phyloP scores from a whole-genome alignment of 2,113 vertebrate species.

The Clupea harengus region DNA sequence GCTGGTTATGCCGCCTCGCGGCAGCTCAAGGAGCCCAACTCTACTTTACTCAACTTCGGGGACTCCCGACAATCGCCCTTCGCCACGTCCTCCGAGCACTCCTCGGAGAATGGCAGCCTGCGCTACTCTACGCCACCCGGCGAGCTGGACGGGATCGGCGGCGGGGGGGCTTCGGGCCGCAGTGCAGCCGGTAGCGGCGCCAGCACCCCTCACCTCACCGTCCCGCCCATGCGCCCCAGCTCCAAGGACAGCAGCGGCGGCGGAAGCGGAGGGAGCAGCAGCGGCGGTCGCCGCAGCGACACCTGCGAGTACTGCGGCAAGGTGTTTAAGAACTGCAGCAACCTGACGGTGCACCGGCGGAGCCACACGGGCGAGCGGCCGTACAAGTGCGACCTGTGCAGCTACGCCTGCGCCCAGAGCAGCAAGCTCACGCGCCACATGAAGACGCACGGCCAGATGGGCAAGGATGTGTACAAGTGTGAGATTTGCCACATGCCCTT shows the following conservation, averaged over 20 bases:
- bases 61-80: conserved; percentile 99
- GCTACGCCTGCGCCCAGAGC: conserved; percentile 99
- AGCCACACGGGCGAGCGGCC: conserved; percentile 99
- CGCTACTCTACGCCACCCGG: conserved; percentile 96
- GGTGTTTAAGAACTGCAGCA: conserved; percentile 99
- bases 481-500: conserved; percentile 99
- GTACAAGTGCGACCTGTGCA: conserved; percentile 99
- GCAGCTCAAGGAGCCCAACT: conserved; percentile 88
- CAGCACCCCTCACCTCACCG: conserved; percentile 34
- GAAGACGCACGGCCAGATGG: conserved; percentile 99
- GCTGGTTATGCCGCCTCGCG: conserved; percentile 93
- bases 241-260: conserved; percentile 92
- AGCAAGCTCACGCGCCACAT: conserved; percentile 99
- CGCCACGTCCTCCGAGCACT: conserved; percentile 95
- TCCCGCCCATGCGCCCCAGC: conserved; percentile 78
- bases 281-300: conserved; percentile 88
- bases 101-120: conserved; percentile 97
- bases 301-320: conserved; percentile 99
- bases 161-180: conserved; percentile 84
- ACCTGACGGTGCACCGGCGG: conserved; percentile 98
- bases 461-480: conserved; percentile 99
- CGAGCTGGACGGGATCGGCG: conserved; percentile 81
- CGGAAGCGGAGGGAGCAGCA: conserved; percentile 86
- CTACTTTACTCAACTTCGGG: conserved; percentile 86
- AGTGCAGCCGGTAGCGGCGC: conserved; percentile 88